Evolutionary conservation across 1,140 invertebrate genomes (phyloP), one percentile per base, ranked within the genome.

Genomic region (Tribolium madens): DNA sequence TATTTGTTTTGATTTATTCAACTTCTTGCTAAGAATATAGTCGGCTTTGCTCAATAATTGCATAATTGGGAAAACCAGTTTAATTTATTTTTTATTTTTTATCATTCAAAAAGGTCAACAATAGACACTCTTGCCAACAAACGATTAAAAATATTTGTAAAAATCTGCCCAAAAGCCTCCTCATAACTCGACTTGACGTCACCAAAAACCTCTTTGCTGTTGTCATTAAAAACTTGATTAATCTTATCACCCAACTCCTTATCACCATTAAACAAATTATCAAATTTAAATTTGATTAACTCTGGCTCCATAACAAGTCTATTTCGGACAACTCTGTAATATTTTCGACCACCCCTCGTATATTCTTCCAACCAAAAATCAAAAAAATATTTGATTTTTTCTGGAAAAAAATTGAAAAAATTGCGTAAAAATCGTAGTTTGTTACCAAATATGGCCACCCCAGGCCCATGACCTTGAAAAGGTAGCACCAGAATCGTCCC

Each of bases 191-290:
- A 2, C 46, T 73, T 77, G 9, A 77, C 36, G 14, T 77, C 76
- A 18, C 46, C 70, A 13, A 64, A 77, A 6, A 77, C 42, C 21
- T 71, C 76, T 10, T 21, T 64, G 52, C 76, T 73, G 12, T 77
- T 73, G 6, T 77, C 76, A 31, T 77, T 77, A 36, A 77, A 26
- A 5, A 77, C 53, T 33, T 50, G 12, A 36, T 77, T 77, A 0
- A 77, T 26, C 10, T 77, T 36, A 26, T 73, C 42, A 13, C 76
- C 52, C 5, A 77, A 52, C 4, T 47, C 0, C 18, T 60, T 57
- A 50, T 77, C 53, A 18, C 76, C 76, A 31, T 77, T 36, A 33
- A 77, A 77, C 4, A 77, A 14, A 57, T 77, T 57, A 50, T 57
- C 18, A 26, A 60, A 26, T 10, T 50, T 26, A 10, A 46, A 69